A percentile compares a stretch with the other conserved stretches of the same genome.
Conservation (phyloP, 2,113 vertebrate genomes). For the Pelvicachromis taeniatus region DNA sequence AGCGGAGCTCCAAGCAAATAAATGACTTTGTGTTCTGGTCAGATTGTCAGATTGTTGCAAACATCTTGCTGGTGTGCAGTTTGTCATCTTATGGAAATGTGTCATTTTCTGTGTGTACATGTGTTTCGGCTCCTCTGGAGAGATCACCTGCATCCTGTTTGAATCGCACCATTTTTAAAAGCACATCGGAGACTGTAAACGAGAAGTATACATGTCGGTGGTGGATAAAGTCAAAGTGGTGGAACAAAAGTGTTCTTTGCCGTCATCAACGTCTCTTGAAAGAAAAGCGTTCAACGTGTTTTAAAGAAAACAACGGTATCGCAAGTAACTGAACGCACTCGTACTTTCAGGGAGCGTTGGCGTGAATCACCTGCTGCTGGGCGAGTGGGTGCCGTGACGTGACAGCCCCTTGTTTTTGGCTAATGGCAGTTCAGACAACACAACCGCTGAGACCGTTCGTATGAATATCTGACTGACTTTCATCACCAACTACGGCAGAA, state of each 20-base stretch:
- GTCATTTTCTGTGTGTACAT: fast-evolving
- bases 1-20: neutral
- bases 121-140: neutral
- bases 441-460: neutral
- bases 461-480: neutral
- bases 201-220: fast-evolving
- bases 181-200: neutral
- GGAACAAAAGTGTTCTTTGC: neutral
- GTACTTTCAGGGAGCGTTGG: neutral
- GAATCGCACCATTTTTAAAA: neutral
- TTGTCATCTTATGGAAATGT: neutral
- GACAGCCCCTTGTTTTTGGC: neutral
- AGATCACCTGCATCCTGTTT: too few relatives aligned
- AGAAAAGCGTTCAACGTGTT: neutral
- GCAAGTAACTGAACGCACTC: neutral
- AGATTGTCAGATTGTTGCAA: neutral
- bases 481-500: neutral
- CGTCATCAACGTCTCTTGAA: neutral
- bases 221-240: neutral
- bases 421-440: neutral
- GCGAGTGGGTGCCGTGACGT: neutral
- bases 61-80: neutral
- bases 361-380: fast-evolving
- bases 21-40: neutral
- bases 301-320: neutral